phyloP scores from a whole-genome alignment of 2,888 invertebrate species.

The Phragmatobia fuliginosa region DNA sequence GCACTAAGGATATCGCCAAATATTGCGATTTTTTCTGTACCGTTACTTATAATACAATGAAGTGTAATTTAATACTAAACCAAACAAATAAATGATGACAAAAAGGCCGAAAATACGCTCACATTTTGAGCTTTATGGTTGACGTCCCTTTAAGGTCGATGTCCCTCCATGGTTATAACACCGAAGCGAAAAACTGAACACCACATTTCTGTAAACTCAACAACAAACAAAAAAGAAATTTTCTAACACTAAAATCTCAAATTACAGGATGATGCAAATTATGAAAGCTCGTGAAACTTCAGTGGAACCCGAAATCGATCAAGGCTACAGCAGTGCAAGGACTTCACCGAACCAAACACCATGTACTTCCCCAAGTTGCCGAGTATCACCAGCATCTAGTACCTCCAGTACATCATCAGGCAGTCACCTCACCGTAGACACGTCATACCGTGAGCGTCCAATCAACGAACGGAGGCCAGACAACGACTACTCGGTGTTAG shows the following conservation, averaged over 20 bases:
- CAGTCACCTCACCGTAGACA: conserved; percentile 54
- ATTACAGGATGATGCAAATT: conserved; percentile 80
- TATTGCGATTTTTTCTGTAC: too few relatives aligned
- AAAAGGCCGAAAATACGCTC: conserved; percentile 67
- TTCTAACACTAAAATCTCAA: neutral
- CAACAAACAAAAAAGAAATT: neutral
- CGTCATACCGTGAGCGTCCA: conserved; percentile 63
- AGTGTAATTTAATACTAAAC: neutral
- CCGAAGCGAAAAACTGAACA: conserved; percentile 75
- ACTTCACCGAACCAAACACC: conserved; percentile 77
- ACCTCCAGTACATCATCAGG: conserved; percentile 65
- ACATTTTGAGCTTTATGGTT: conserved; percentile 63
- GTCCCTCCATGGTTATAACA: conserved; percentile 76
- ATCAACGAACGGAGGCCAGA: conserved; percentile 48
- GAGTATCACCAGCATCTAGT: conserved; percentile 67
- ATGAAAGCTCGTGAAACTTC: conserved; percentile 70
- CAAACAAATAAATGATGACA: conserved; percentile 61
- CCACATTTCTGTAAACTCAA: neutral
- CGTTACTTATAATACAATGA: too few relatives aligned
- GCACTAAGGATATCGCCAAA: too few relatives aligned
- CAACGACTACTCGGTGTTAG: conserved; percentile 61
- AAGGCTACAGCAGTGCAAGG: conserved; percentile 77
- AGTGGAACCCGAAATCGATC: conserved; percentile 70
- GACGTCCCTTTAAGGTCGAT: conserved; percentile 73
- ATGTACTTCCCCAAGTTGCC: conserved; percentile 67